A percentile compares a stretch with the other conserved stretches of the same genome.
Evolutionary conservation across 2,888 invertebrate genomes (phyloP).

Genomic region (Calameuta idolon): DNA sequence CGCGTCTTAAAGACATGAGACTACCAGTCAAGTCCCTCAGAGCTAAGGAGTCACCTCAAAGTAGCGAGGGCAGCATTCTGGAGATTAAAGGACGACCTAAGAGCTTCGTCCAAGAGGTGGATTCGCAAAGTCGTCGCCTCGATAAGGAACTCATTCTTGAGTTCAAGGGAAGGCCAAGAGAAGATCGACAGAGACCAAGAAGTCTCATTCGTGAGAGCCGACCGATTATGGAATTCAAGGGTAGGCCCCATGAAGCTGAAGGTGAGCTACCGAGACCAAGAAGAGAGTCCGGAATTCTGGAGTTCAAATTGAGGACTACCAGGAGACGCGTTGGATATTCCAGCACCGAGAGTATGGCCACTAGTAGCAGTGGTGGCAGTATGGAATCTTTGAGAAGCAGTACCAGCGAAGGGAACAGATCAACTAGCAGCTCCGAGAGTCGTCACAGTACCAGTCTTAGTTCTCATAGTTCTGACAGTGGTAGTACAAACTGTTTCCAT

Average conservation of each 20-base stretch:
- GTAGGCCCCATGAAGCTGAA: conserved; percentile 70
- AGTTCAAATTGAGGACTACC: conserved; percentile 75
- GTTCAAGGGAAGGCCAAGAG: conserved; percentile 77
- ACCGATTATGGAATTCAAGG: conserved; percentile 80
- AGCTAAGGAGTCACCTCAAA: conserved; percentile 74
- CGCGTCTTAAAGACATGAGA: conserved; percentile 79
- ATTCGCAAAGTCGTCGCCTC: conserved; percentile 71
- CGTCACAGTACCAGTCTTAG: conserved; percentile 86
- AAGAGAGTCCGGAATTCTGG: conserved; percentile 68
- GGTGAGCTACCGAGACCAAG: conserved; percentile 47
- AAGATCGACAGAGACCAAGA: conserved; percentile 54
- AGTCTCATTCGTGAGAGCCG: conserved; percentile 67
- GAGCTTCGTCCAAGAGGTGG: conserved; percentile 64
- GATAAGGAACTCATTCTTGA: conserved; percentile 72
- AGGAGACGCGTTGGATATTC: conserved; percentile 76
- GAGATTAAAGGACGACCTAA: conserved; percentile 72
- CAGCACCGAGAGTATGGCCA: conserved; percentile 89
- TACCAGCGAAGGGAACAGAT: conserved; percentile 88
- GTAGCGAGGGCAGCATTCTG: conserved; percentile 74
- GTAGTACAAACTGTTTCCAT: conserved; percentile 72
- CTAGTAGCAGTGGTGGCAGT: conserved; percentile 88
- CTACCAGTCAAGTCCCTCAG: conserved; percentile 79
- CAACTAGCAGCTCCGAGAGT: conserved; percentile 87
- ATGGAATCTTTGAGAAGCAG: conserved; percentile 89
- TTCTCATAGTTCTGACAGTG: conserved; percentile 88